Conservation (phyloP, 2,797 vertebrate genomes). For the Typhlichthys eigenmanni region DNA sequence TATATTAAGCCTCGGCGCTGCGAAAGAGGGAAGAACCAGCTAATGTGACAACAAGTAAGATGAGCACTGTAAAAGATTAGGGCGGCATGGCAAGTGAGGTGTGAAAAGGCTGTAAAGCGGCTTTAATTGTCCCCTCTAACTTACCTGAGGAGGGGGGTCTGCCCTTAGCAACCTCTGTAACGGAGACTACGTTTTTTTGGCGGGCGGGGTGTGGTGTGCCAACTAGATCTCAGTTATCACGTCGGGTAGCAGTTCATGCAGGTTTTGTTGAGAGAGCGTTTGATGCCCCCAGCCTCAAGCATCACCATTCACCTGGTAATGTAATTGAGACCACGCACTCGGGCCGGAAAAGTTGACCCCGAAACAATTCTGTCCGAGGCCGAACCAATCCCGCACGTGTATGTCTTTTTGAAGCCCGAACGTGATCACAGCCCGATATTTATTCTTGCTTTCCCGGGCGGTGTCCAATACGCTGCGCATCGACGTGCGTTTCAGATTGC, state of each 20-base stretch:
- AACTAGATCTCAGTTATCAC: no score
- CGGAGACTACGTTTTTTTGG: not conserved
- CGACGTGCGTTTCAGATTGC: no score
- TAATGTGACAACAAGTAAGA: constrained; percentile 33
- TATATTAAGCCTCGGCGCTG: constrained; percentile 65
- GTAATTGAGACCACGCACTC: constrained; percentile 57
- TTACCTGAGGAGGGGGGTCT: not conserved
- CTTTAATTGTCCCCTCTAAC: constrained; percentile 24
- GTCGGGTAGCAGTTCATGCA: no score
- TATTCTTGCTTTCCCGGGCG: no score
- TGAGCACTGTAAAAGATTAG: constrained; percentile 15
- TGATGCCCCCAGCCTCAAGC: not conserved
- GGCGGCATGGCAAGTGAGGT: constrained; percentile 5
- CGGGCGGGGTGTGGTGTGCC: no score
- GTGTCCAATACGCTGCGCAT: no score
- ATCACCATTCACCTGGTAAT: constrained; percentile 43
- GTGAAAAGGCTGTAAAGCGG: not conserved
- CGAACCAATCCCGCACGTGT: no score
- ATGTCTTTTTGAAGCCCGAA: no score
- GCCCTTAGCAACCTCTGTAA: not conserved
- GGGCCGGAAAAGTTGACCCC: not conserved
- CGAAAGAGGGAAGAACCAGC: constrained; percentile 42
- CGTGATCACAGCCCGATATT: no score
- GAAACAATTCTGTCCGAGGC: no score
- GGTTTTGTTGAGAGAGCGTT: no score